Percentiles rank a stretch among this genome's conserved stretches.
Evolutionary conservation across 2,113 vertebrate genomes (phyloP).

Genomic region (Drymodes brunneopygia): DNA sequence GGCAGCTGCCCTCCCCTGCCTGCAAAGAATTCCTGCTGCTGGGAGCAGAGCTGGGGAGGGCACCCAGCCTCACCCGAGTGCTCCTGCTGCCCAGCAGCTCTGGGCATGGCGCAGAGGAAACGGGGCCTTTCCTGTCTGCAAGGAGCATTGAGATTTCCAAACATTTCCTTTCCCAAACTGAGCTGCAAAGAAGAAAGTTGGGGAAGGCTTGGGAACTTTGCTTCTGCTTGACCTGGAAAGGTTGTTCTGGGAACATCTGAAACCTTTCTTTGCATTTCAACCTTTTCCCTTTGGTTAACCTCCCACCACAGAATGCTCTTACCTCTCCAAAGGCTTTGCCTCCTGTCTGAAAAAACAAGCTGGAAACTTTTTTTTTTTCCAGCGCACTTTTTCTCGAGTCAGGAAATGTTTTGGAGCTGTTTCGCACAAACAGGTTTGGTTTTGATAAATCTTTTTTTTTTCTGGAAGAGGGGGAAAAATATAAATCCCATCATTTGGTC

Average conservation of each 20-base stretch:
- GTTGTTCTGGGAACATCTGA: not conserved
- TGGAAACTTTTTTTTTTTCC: not conserved
- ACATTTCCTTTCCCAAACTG: conserved; percentile 51
- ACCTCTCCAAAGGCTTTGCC: not conserved
- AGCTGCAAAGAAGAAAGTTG: not conserved
- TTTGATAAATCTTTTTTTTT: not conserved
- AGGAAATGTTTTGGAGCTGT: conserved; percentile 39
- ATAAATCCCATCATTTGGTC: not conserved
- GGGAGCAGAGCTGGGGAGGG: not conserved
- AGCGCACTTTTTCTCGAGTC: not conserved
- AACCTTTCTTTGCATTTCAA: not conserved
- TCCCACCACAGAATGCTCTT: not conserved
- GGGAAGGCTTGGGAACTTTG: conserved; percentile 19
- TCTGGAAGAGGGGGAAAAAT: not conserved
- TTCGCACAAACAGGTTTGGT: conserved; percentile 31
- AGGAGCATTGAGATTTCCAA: not conserved
- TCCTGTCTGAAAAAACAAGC: not conserved
- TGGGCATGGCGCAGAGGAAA: not conserved
- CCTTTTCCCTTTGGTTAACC: not conserved
- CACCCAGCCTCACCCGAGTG: not conserved
- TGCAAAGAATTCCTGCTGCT: not conserved
- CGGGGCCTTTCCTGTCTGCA: conserved; percentile 16
- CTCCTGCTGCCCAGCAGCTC: not conserved
- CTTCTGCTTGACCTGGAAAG: not conserved
- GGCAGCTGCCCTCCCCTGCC: not conserved